Evolutionary conservation across 2,113 vertebrate species (phyloP), one percentile per base, ranked within the genome.

Genomic region (Xenopus borealis): DNA sequence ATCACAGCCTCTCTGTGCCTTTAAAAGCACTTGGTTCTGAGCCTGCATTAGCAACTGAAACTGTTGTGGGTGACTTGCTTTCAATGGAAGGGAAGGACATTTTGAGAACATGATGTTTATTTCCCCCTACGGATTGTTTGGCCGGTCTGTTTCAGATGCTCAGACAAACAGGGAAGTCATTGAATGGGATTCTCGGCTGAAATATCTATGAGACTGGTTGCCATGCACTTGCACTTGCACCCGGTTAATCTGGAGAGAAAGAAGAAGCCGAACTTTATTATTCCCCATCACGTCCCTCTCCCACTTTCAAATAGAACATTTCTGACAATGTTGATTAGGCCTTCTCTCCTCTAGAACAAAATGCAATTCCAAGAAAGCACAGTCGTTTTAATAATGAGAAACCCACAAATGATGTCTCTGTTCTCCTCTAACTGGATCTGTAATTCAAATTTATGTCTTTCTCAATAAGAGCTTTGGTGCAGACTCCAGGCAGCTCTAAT

Each of bases 361-460:
- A 12, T n/a, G 63, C 63, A 72, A 52, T 73, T 82, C 75, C 69
- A 66, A 71, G 55, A 55, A 67, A 82, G 47, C 58, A 69, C 17
- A 23, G 30, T 45, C 63, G 64, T 71, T 82, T 82, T 78, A 78
- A 78, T 80, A 75, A 72, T 0, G 62, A 1, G 81, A 74, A 72
- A 53, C 77, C 4, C 79, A 50, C 61, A 69, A 46, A 79, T 14
- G 17, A 72, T 57, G 50, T 78, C 57, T 64, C n/a, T 1, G 0
- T 17, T 78, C 59, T 78, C 40, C 53, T 78, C 63, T 80, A 80
- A 69, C 66, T 67, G 19, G 17, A 79, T 57, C 0, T 0, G 2
- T 71, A 65, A 74, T 27, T 78, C n/a, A 20, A 46, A 83, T 79
- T 67, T 68, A 19, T 66, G 40, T 17, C 17, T 40, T 19, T 62